phyloP scores from a whole-genome alignment of 2,888 invertebrate genomes.

The Tipula confusa region DNA sequence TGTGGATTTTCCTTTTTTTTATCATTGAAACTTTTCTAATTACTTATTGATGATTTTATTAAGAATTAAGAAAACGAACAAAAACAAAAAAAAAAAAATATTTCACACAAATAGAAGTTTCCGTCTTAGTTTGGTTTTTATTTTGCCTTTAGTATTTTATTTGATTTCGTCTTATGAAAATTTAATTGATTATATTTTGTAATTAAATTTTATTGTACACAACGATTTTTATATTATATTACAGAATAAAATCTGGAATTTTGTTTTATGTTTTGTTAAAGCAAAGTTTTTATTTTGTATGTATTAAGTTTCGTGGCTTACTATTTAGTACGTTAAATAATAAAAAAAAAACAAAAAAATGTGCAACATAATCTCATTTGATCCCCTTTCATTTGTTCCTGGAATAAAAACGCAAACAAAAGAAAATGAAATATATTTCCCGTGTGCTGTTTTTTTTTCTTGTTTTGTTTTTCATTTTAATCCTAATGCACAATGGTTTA shows the following conservation, averaged over 20 bases:
- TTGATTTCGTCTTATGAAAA: constrained; percentile 9
- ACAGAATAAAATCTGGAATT: not conserved
- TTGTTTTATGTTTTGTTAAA: not conserved
- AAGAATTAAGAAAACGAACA: not conserved
- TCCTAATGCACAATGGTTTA: not conserved
- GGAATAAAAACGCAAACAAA: not conserved
- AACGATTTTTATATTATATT: not conserved
- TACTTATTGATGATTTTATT: constrained; percentile 15
- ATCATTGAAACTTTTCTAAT: constrained; percentile 14
- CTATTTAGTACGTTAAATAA: too few species aligned
- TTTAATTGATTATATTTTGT: constrained; percentile 6
- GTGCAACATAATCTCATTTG: not conserved
- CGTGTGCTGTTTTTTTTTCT: not conserved
- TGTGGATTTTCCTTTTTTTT: not conserved
- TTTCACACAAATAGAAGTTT: not conserved
- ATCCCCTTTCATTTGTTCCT: not conserved
- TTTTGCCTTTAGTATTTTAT: not conserved
- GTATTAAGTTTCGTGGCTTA: not conserved
- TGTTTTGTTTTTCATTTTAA: not conserved
- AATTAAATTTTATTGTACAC: not conserved
- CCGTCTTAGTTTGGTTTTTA: not conserved
- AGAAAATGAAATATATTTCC: not conserved
- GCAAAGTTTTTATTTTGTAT: not conserved
- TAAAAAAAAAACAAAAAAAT: not conserved
- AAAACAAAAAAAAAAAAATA: not conserved